A percentile compares a stretch with the other conserved stretches of the same genome.
Conservation (phyloP, 1,140 invertebrate species). For the Drosophila asahinai region DNA sequence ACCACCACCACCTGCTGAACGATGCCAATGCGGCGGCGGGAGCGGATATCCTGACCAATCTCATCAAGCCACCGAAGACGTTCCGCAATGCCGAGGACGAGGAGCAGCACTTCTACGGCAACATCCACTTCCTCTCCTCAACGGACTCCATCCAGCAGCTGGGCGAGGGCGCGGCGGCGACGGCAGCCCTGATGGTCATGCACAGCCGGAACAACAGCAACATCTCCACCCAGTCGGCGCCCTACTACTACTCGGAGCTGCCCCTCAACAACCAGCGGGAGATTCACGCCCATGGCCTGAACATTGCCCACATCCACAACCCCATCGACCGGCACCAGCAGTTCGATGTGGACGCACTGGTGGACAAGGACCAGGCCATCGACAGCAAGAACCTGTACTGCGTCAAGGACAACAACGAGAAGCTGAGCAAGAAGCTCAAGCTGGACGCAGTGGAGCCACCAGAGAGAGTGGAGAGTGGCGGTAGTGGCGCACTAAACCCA, state of each 20-base stretch:
- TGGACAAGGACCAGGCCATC: constrained; percentile 89
- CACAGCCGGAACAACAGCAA: constrained; percentile 84
- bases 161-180: constrained; percentile 25
- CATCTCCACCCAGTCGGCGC: constrained; percentile 88
- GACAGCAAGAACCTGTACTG: constrained; percentile 92
- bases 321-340: constrained; percentile 87
- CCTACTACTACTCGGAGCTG: constrained; percentile 94
- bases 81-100: constrained; percentile 74
- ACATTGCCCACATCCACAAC: constrained; percentile 92
- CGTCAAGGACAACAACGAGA: constrained; percentile 86
- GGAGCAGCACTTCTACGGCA: constrained; percentile 82
- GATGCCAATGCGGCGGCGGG: constrained; percentile 51
- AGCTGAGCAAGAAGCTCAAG: constrained; percentile 71
- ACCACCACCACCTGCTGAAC: constrained; percentile 37
- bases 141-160: constrained; percentile 79
- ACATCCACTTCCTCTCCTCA: constrained; percentile 82
- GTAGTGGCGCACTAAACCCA: constrained; percentile 58
- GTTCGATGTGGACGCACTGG: constrained; percentile 87
- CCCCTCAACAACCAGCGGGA: constrained; percentile 90
- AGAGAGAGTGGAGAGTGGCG: constrained; percentile 18
- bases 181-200: constrained; percentile 59
- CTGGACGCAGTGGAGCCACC: constrained; percentile 28
- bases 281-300: constrained; percentile 87
- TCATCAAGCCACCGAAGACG: constrained; percentile 82
- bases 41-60: constrained; percentile 62